These are phyloP conservation scores for Rotaria magnacalcarata DNA, from an alignment of 2,888 invertebrate genomes.

Conservation along the genomic window DNA sequence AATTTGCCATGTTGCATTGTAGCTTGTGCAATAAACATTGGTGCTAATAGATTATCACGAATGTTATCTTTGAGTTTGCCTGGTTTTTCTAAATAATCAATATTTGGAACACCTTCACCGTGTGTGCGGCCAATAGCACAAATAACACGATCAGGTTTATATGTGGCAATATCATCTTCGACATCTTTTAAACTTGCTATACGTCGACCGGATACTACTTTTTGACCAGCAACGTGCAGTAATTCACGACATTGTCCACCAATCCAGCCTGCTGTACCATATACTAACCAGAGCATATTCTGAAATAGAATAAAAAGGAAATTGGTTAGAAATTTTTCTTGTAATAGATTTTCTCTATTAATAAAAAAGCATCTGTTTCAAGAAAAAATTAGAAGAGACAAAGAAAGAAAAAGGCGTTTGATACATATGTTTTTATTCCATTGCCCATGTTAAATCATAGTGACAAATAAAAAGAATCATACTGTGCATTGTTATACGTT, in stretches of 20 bases:
- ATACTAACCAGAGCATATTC: constrained; percentile 25
- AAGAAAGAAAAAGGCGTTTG: background rate
- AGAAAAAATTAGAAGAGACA: background rate
- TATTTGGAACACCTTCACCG: constrained; percentile 20
- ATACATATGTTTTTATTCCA: background rate
- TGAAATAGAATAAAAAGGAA: background rate
- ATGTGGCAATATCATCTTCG: background rate
- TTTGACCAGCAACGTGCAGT: constrained; percentile 23
- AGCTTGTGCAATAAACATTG: constrained; percentile 33
- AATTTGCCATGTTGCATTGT: constrained; percentile 6
- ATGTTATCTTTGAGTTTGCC: constrained; percentile 29
- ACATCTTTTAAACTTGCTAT: background rate
- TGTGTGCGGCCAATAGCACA: constrained; percentile 25
- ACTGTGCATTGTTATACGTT: background rate
- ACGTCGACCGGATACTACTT: constrained; percentile 28
- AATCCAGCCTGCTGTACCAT: constrained; percentile 30
- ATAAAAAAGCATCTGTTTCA: too few relatives aligned
- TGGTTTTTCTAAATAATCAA: constrained; percentile 33
- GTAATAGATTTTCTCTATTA: too few relatives aligned
- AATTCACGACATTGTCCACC: background rate
- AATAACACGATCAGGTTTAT: constrained; percentile 33
- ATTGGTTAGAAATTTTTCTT: background rate
- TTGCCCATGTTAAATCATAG: background rate
- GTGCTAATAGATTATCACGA: constrained; percentile 27
- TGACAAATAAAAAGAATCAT: background rate